Evolutionary conservation across 2,797 vertebrate genomes (phyloP).

Genomic region (Furcifer pardalis): DNA sequence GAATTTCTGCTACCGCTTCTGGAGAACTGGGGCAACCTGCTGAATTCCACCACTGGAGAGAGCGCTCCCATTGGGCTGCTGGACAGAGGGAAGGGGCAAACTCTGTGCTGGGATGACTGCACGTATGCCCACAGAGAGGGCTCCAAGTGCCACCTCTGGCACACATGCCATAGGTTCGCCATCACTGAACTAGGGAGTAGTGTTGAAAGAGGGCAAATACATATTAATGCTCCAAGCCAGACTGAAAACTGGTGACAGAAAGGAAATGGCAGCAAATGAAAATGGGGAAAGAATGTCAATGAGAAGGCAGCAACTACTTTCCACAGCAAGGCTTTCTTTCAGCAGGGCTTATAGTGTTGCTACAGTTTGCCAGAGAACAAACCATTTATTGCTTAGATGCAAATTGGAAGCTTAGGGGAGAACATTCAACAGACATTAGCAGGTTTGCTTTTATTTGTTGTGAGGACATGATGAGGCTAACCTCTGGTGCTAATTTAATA

Average conservation of each 20-base stretch:
- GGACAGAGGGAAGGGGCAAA: too few species aligned
- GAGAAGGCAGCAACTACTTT: not conserved
- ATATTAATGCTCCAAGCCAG: not conserved
- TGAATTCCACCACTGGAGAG: too few species aligned
- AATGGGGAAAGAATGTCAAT: not conserved
- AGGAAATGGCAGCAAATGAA: not conserved
- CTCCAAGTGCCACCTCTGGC: too few species aligned
- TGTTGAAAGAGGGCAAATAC: not conserved
- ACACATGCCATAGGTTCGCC: too few species aligned
- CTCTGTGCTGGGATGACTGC: too few species aligned
- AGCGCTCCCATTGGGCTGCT: too few species aligned
- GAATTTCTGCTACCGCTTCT: too few species aligned
- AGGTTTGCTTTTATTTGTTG: not conserved
- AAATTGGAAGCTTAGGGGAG: not conserved
- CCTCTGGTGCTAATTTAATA: not conserved
- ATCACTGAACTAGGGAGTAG: too few species aligned
- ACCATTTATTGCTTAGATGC: not conserved
- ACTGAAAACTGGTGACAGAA: not conserved
- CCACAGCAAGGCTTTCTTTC: not conserved
- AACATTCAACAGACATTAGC: rapidly evolving
- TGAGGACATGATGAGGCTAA: not conserved
- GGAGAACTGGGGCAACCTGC: too few species aligned
- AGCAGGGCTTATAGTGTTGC: not conserved
- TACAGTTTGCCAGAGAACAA: not conserved
- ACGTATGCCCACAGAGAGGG: too few species aligned